Percentiles rank a stretch among this genome's conserved stretches.
These are phyloP conservation scores for Sesia bembeciformis DNA, from an alignment of 2,888 invertebrate species.

Conservation along the genomic window DNA sequence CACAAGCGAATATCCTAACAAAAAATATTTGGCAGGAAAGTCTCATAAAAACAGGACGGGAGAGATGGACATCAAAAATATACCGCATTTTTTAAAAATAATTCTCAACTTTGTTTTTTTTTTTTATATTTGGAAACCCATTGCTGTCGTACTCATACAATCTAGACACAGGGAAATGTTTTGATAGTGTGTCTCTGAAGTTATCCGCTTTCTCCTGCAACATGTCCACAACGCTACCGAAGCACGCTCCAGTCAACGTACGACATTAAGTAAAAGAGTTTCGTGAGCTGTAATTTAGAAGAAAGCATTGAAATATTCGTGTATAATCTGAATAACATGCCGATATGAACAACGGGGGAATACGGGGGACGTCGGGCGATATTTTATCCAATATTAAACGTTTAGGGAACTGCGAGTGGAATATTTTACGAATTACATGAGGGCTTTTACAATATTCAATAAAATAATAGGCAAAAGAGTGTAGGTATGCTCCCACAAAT, in stretches of 20 bases:
- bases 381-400: slow-evolving; percentile 74
- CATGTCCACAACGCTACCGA: slow-evolving; percentile 18
- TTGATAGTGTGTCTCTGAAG: not conserved
- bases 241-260: slow-evolving; percentile 34
- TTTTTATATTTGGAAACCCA: too few species aligned
- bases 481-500: not conserved
- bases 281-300: slow-evolving; percentile 72
- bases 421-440: slow-evolving; percentile 64
- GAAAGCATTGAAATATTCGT: slow-evolving; percentile 75
- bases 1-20: not conserved
- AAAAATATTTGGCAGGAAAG: not conserved
- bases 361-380: slow-evolving; percentile 59
- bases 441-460: slow-evolving; percentile 62
- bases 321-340: slow-evolving; percentile 75
- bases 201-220: slow-evolving; percentile 19
- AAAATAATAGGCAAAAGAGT: slow-evolving; percentile 43
- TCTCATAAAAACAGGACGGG: not conserved
- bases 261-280: slow-evolving; percentile 65
- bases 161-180: too few species aligned
- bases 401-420: slow-evolving; percentile 56
- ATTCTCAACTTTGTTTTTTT: too few species aligned
- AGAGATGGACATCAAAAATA: too few species aligned
- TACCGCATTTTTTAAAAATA: too few species aligned
- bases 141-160: too few species aligned
- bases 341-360: slow-evolving; percentile 73